Evolutionary conservation across 2,888 invertebrate species (phyloP), one percentile per base, ranked within the genome.

Genomic region (Chironomus riparius): DNA sequence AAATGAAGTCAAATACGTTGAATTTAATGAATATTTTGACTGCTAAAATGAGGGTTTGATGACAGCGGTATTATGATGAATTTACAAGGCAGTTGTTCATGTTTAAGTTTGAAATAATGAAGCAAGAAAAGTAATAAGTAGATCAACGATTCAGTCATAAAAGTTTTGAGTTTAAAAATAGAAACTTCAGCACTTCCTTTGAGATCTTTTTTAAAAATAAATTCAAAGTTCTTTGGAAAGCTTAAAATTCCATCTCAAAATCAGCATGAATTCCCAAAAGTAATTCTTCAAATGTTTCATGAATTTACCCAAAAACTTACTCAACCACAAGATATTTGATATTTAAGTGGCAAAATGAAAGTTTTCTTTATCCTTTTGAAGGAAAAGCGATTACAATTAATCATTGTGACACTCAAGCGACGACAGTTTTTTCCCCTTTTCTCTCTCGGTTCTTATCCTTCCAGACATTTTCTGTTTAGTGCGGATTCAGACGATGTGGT

Each of bases 351-450:
- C 21, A 38, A 22, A 28, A 70, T 48, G 47, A 70, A 48, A 70
- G 24, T 70, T 47, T 70, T 47, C 7, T 15, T 56, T 15, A 18
- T n/a, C n/a, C 56, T 50, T 56, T 56, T 56, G 56, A 18, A 56
- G 56, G 15, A 47, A n/a, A 18, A 21, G 18, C 28, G 47, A 70
- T 47, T 47, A 47, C 70, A 47, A 70, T 70, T 70, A 47, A 70
- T 70, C 70, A 70, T 70, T 48, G 38, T 70, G 70, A 70, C 70
- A 48, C 47, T 38, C 70, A 70, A 48, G 18, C 68, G 68, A 28
- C 68, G 68, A 38, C 68, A 38, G 38, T 38, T 38, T 38, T 38
- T 38, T 38, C 18, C 21, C 38, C 4, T 48, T 50, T 70, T 70
- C 71, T 70, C 18, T 38, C 6, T n/a, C 21, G 13, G 21, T 21